Evolutionary conservation across 2,113 vertebrate species (phyloP), one percentile per base, ranked within the genome.

Genomic region (Heteronetta atricapilla): DNA sequence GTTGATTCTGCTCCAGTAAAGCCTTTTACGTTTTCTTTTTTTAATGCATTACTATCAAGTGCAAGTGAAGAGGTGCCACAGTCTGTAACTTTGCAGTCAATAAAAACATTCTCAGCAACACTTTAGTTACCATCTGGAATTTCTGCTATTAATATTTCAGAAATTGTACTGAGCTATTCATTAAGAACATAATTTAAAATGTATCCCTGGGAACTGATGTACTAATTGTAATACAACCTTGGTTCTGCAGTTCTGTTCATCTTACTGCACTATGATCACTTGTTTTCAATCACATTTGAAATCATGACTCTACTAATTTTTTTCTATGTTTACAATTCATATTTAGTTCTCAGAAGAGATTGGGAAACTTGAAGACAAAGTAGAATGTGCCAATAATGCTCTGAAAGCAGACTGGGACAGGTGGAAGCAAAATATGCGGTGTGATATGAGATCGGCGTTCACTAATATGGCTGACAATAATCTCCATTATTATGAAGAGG

Each of bases 401-500:
- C 84, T 99, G 93, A 99, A 98, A 83, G 98, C 98, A 0, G 99
- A 99, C 22, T 99, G 99, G 99, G 97, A 97, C 64, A 98, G 98
- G 91, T 99, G 99, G 99, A 98, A 98, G 88, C 94, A 94, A 90
- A 97, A 97, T 82, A 99, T 99, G 98, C 98, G 98, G 44, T 95
- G 94, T 40, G 99, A 99, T 93, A 97, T 99, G 93, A 98, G 97
- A 95, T 96, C 97, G n/a, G 98, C 98, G 0, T 99, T 99, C 40
- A 73, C 96, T 7, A 96, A 96, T 36, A 93, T 98, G 38, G 98
- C 99, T 3, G 98, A 99, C 91, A 98, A 97, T 93, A 99, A 99
- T 55, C 95, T 99, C 60, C 97, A 44, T 56, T 98, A 98, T 93
- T 99, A 99, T 21, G 98, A 99, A 97, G 98, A 99, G 99, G 99